Evolutionary conservation across 2,797 vertebrate genomes (phyloP), one percentile per base, ranked within the genome.

Genomic region (Zenarchopterus dispar): DNA sequence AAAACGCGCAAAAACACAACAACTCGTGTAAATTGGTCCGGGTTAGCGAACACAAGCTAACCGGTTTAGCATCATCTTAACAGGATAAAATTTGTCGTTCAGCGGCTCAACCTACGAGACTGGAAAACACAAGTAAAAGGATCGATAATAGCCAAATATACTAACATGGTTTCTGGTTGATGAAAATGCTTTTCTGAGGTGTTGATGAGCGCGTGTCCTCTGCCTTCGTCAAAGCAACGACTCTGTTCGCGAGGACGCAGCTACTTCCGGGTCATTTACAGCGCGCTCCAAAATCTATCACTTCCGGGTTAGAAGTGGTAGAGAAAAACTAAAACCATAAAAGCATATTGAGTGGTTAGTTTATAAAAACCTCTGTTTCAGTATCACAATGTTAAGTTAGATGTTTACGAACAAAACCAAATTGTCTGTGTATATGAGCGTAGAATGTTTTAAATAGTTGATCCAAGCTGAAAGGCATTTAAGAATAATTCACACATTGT

Each of bases 241-340:
- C 4, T 2, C 1, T 3, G 49, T 50, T 68, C 61, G 77, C 74
- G 78, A 79, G 71, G 36, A 60, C 1, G 0, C 0, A 48, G 11
- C 56, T 70, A 86, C 84, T 90, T 90, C 84, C 87, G 87, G 88
- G 56, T 79, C 2, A 56, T 1, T 2, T 0, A 4, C 18, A 13
- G n/a, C 26, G 73, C 82, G 82, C 70, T 1, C 48, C 0, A 54
- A 46, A 22, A 3, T 45, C 1, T 56, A 63, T 15, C 19, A 62
- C 61, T 84, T 15, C 92, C 91, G 89, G 86, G 83, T 87, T 10
- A 70, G 11, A 0, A 18, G 10, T 2, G 43, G 7, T n/a, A 28
- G 28, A 28, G 1, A 8, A 28, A 28, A 28, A 2, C 24, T 24
- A 5, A 24, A 24, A 24, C 24, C 24, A 5, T 24, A 24, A 24